These are phyloP conservation scores for Nephrotoma appendiculata DNA, from an alignment of 2,888 invertebrate genomes.

Conservation along the genomic window DNA sequence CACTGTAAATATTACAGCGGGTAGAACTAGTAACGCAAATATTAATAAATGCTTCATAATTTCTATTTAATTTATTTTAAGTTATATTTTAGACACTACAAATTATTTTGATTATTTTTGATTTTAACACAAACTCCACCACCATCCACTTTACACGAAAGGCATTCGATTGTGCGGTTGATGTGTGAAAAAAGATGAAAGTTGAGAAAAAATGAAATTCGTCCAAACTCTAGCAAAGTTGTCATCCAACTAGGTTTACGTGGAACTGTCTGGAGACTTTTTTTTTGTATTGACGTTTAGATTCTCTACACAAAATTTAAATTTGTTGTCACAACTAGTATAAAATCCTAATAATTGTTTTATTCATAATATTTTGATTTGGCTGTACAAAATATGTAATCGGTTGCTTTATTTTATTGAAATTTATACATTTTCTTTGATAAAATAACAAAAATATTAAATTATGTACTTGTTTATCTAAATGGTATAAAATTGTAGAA, in stretches of 20 bases:
- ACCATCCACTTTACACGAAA: not conserved
- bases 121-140: not conserved
- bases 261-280: conserved; percentile 1
- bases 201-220: not conserved
- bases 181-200: not conserved
- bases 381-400: not conserved
- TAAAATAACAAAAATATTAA: not conserved
- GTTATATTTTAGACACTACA: not conserved
- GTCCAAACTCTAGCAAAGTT: not conserved
- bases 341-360: not conserved
- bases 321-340: not conserved
- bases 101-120: not conserved
- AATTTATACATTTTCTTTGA: not conserved
- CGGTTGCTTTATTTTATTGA: not conserved
- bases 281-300: not conserved
- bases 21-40: conserved; percentile 48
- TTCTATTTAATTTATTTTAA: not conserved
- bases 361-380: not conserved
- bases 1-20: conserved; percentile 54
- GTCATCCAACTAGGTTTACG: conserved; percentile 8
- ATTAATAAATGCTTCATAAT: conserved; percentile 57
- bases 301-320: not conserved
- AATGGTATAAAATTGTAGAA: not conserved
- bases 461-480: not conserved
- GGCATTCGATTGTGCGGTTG: not conserved